Percentiles rank a stretch among this genome's conserved stretches.
phyloP scores from a whole-genome alignment of 2,888 invertebrate genomes.

The Artemia sp. region DNA sequence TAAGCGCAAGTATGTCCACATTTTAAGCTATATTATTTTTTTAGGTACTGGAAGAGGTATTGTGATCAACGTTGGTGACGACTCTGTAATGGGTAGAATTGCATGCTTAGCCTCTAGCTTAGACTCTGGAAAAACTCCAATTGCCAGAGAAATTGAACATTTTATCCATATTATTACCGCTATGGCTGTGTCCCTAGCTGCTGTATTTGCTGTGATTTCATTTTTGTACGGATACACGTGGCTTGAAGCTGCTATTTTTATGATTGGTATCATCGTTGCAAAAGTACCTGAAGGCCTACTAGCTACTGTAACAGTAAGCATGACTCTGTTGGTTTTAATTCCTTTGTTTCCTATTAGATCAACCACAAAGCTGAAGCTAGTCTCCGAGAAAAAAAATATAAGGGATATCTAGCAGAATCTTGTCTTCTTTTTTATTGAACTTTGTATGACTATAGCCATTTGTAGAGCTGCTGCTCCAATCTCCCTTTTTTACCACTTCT shows the following conservation, averaged over 20 bases:
- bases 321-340: too few species aligned
- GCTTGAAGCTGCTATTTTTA: conserved; percentile 97
- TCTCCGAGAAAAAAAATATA: too few species aligned
- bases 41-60: conserved; percentile 59
- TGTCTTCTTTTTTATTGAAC: too few species aligned
- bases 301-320: conserved; percentile 77
- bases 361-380: too few species aligned
- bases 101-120: conserved; percentile 82
- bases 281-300: conserved; percentile 97
- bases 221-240: conserved; percentile 95
- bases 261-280: conserved; percentile 98
- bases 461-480: too few species aligned
- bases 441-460: too few species aligned
- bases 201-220: conserved; percentile 95
- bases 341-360: conserved; percentile 18
- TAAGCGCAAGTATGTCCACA: too few species aligned
- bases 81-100: conserved; percentile 90
- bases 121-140: conserved; percentile 91
- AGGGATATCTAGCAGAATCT: too few species aligned
- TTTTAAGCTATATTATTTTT: conserved; percentile 15
- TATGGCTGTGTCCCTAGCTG: conserved; percentile 90
- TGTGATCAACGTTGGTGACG: conserved; percentile 84
- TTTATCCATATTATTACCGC: conserved; percentile 97
- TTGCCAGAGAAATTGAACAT: conserved; percentile 95
- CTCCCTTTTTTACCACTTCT: too few species aligned